Evolutionary conservation across 2,888 invertebrate species (phyloP).

Genomic region (Agrochola circellaris): DNA sequence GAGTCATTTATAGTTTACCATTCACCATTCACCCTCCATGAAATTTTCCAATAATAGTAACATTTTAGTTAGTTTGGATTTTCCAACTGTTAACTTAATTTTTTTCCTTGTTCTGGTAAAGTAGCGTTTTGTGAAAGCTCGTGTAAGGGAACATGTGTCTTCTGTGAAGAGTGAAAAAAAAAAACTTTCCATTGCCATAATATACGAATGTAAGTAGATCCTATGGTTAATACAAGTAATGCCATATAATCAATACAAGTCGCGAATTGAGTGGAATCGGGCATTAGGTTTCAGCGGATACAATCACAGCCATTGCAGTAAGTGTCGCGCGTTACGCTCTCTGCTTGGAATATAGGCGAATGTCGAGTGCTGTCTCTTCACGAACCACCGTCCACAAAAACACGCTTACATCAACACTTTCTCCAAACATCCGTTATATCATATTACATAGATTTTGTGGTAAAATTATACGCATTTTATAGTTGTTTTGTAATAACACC

Average conservation of each 20-base stretch:
- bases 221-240: conserved; percentile 8
- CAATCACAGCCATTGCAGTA: conserved; percentile 20
- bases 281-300: conserved; percentile 40
- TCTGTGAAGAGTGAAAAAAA: not conserved
- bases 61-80: not conserved
- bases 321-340: conserved; percentile 69
- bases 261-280: conserved; percentile 48
- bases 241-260: conserved; percentile 1
- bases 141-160: not conserved
- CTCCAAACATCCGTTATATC: conserved; percentile 70
- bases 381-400: conserved; percentile 67
- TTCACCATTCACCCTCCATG: too few relatives aligned
- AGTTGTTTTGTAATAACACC: conserved; percentile 58
- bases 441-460: conserved; percentile 66
- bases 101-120: not conserved
- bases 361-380: conserved; percentile 44
- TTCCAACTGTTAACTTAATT: not conserved
- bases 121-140: conserved; percentile 11
- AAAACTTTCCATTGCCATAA: not conserved
- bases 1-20: not conserved
- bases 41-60: not conserved
- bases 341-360: conserved; percentile 65
- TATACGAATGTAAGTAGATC: not conserved
- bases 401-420: conserved; percentile 70
- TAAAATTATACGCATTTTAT: conserved; percentile 64